These are phyloP conservation scores for Luehdorfia chinensis DNA, from an alignment of 1,140 invertebrate genomes.

Conservation along the genomic window DNA sequence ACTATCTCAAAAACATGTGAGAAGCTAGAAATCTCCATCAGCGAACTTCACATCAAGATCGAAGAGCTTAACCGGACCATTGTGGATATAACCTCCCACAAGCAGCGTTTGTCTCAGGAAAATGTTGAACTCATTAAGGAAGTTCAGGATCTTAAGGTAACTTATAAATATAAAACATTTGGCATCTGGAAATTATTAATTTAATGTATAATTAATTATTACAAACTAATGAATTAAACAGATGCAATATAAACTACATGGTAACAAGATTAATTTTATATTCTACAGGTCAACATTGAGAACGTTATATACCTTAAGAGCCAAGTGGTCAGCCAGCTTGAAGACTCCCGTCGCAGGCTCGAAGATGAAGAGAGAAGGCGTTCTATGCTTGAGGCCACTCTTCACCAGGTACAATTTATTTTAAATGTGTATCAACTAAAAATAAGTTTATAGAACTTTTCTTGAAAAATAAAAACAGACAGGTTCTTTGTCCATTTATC, in stretches of 20 bases:
- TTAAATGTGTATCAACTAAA: no score
- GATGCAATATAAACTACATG: no score
- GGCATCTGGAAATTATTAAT: no score
- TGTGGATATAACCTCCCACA: slow-evolving; percentile 95
- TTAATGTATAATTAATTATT: neutral
- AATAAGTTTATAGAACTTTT: no score
- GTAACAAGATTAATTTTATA: slow-evolving; percentile 1
- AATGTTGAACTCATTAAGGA: slow-evolving; percentile 96
- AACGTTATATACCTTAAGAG: slow-evolving; percentile 93
- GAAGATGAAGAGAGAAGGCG: slow-evolving; percentile 97
- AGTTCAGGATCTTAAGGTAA: slow-evolving; percentile 94
- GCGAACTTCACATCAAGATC: slow-evolving; percentile 94
- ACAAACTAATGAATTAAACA: neutral
- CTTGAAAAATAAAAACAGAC: no score
- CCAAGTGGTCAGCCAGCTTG: slow-evolving; percentile 92
- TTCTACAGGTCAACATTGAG: slow-evolving; percentile 90
- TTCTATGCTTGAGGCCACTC: slow-evolving; percentile 89
- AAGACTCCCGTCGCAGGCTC: slow-evolving; percentile 93
- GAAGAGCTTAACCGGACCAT: slow-evolving; percentile 97
- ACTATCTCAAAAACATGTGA: slow-evolving; percentile 92
- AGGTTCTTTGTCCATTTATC: no score
- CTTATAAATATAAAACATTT: neutral
- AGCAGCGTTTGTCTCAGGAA: slow-evolving; percentile 91
- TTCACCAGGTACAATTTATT: slow-evolving; percentile 84
- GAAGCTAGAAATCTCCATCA: slow-evolving; percentile 92